Evolutionary conservation across 2,888 invertebrate species (phyloP).

Genomic region (Ormyrus thymus): DNA sequence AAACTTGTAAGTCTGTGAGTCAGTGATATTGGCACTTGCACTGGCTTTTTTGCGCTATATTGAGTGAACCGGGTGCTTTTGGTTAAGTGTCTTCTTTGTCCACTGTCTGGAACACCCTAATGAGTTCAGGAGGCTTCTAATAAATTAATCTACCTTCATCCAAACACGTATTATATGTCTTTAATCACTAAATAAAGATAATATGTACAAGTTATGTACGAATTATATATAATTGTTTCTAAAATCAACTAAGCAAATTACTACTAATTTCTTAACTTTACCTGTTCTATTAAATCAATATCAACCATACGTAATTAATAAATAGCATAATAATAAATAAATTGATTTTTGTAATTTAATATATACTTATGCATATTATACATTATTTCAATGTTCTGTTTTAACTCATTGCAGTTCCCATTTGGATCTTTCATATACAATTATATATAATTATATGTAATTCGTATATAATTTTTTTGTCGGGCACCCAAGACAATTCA

Average conservation of each 20-base stretch:
- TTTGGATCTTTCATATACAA: constrained; percentile 7
- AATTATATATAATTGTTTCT: constrained; percentile 25
- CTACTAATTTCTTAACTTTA: not conserved
- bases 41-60: constrained; percentile 43
- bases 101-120: constrained; percentile 75
- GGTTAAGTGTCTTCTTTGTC: constrained; percentile 59
- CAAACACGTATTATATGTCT: constrained; percentile 20
- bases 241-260: not conserved
- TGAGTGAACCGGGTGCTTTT: constrained; percentile 57
- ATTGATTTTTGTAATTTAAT: not conserved
- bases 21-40: constrained; percentile 44
- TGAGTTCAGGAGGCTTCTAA: constrained; percentile 69
- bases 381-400: not conserved
- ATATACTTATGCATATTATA: constrained; percentile 13
- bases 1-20: constrained; percentile 20
- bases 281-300: constrained; percentile 28
- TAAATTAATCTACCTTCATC: constrained; percentile 44
- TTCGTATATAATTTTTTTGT: constrained; percentile 40
- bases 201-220: constrained; percentile 32
- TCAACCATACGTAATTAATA: constrained; percentile 30
- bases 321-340: constrained; percentile 10
- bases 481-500: constrained; percentile 15
- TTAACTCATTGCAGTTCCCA: constrained; percentile 7
- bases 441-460: constrained; percentile 34
- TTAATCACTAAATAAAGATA: constrained; percentile 13